Conservation (phyloP, 2,113 vertebrate species). For the Centropus bengalensis region DNA sequence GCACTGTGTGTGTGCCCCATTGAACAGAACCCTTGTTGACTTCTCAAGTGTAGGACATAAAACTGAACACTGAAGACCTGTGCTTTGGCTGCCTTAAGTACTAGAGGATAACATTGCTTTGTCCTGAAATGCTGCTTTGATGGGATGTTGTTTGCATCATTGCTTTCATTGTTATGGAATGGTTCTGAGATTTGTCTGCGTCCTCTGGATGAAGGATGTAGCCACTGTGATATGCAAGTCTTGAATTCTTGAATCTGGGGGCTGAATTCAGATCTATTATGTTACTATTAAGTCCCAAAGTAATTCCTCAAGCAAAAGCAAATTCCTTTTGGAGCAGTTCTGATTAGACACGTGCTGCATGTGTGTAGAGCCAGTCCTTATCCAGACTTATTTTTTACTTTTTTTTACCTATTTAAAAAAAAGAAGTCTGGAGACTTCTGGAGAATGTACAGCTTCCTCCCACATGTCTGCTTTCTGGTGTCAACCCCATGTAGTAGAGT, state of each 20-base stretch:
- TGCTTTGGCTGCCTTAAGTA: background rate
- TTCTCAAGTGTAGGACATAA: background rate
- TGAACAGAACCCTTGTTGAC: background rate
- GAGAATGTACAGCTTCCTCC: conserved; percentile 50
- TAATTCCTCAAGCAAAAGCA: background rate
- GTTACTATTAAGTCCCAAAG: background rate
- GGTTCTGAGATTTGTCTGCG: background rate
- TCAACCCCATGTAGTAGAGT: conserved; percentile 15
- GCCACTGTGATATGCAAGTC: background rate
- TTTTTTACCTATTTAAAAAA: conserved; percentile 30
- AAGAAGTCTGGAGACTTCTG: conserved; percentile 30
- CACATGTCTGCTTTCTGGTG: conserved; percentile 33
- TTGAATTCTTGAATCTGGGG: background rate
- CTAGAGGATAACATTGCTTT: background rate
- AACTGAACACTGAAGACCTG: background rate
- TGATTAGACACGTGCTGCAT: background rate
- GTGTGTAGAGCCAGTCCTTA: background rate
- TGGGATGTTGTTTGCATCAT: background rate
- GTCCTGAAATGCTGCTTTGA: background rate
- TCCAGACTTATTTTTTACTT: conserved; percentile 3
- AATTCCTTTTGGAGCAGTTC: background rate
- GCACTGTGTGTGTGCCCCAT: background rate
- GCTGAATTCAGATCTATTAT: background rate
- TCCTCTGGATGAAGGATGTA: background rate
- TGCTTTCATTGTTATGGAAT: background rate